Evolutionary conservation across 2,888 invertebrate genomes (phyloP), one percentile per base, ranked within the genome.

Genomic region (Macaria notata): DNA sequence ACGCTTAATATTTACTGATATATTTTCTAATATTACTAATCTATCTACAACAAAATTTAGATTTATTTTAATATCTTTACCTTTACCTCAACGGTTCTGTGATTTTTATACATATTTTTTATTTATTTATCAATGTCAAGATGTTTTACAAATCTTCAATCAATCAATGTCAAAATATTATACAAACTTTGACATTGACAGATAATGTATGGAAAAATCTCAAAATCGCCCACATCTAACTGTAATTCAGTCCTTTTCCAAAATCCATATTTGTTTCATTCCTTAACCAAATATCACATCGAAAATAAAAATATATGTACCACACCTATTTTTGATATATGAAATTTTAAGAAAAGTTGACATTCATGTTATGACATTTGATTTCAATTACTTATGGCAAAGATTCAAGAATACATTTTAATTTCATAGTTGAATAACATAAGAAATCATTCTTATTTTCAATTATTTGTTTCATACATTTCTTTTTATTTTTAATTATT

Each of bases 1-100:
- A 55, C 51, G 30, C 33, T 56, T 72, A 72, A 50, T 64, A 43
- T 42, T 38, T 70, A 73, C 72, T 72, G 72, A 76, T 75, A 74
- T 76, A 56, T 70, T 65, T 64, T 46, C 8, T 61, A 58, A 48
- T 41, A 49, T 41, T 19, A 56, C n/a, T 49, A 47, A 3, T 63
- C 67, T 38, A 38, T 8, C 5, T 38, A 38, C 8, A 38, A 38
- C 38, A 68, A 58, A 41, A 51, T 66, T 69, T 72, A 63, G 47
- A 56, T 56, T 67, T 59, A 50, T 36, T 63, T 64, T 68, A 66
- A 67, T 65, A 71, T 69, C 69, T 62, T 65, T 55, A 46, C 60
- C 62, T 49, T 53, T 58, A 52, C 54, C 47, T 59, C 48, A 36
- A 9, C 56, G 58, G 50, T 50, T 47, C 29, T 33, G 4, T 43